These are phyloP conservation scores for Pandemis corylana DNA, from an alignment of 2,888 invertebrate species.

Conservation along the genomic window DNA sequence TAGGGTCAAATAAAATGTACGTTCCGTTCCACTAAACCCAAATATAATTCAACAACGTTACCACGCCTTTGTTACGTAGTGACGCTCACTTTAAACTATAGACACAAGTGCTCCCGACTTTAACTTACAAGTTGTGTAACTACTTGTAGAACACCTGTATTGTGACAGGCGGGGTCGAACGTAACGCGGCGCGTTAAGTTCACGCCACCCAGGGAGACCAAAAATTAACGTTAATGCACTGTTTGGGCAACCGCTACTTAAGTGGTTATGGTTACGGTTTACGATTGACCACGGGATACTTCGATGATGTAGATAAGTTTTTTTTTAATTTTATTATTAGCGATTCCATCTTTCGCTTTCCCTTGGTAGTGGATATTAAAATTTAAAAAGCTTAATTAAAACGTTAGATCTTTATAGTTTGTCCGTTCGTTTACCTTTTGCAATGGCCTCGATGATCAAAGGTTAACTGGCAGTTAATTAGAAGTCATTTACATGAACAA, in stretches of 20 bases:
- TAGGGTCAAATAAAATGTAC: not conserved
- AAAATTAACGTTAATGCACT: slow-evolving; percentile 16
- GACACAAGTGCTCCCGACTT: slow-evolving; percentile 10
- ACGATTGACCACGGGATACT: not conserved
- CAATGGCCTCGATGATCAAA: not conserved
- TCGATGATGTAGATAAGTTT: slow-evolving; percentile 15
- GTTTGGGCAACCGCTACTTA: slow-evolving; percentile 22
- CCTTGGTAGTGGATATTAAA: not conserved
- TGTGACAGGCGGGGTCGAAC: slow-evolving; percentile 6
- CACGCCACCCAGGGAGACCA: slow-evolving; percentile 22
- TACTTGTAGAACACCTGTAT: slow-evolving; percentile 14
- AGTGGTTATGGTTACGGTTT: slow-evolving; percentile 11
- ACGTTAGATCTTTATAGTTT: not conserved
- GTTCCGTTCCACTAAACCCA: not conserved
- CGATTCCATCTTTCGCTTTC: slow-evolving; percentile 19
- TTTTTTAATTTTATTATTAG: slow-evolving; percentile 1
- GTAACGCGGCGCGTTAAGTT: not conserved
- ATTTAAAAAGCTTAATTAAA: slow-evolving; percentile 17
- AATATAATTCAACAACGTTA: not conserved
- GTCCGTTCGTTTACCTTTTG: slow-evolving; percentile 7
- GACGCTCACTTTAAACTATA: slow-evolving; percentile 3
- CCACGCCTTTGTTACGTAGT: not conserved
- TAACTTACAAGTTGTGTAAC: slow-evolving; percentile 1
- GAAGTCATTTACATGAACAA: not conserved
- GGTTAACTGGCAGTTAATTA: slow-evolving; percentile 5